A percentile compares a stretch with the other conserved stretches of the same genome.
phyloP scores from a whole-genome alignment of 2,888 invertebrate species.

The Trilocha varians region DNA sequence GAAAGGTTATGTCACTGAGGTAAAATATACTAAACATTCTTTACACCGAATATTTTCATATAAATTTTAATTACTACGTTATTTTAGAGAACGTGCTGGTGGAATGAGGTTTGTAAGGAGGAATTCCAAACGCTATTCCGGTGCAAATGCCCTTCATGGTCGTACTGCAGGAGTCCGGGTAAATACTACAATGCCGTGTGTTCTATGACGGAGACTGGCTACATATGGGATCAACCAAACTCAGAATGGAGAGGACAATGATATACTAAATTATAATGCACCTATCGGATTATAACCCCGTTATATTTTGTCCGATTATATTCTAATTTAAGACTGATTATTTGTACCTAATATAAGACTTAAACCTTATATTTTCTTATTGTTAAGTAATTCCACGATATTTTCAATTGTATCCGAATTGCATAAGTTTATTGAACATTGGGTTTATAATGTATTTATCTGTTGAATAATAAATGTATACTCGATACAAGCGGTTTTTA shows the following conservation, averaged over 20 bases:
- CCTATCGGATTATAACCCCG: neutral
- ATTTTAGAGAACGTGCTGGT: conserved; percentile 89
- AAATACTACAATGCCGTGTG: conserved; percentile 93
- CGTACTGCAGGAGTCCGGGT: conserved; percentile 90
- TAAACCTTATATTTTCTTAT: conserved; percentile 62
- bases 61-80: neutral
- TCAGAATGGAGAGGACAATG: conserved; percentile 61
- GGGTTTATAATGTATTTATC: conserved; percentile 17
- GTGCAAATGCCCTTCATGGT: conserved; percentile 91
- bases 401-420: conserved; percentile 15
- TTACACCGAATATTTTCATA: too few species aligned
- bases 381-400: conserved; percentile 25
- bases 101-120: conserved; percentile 94
- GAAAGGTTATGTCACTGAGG: conserved; percentile 87
- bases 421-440: neutral
- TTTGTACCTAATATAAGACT: conserved; percentile 54
- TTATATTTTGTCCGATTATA: conserved; percentile 9
- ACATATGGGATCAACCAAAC: conserved; percentile 89
- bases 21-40: too few species aligned
- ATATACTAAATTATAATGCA: neutral
- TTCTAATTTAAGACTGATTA: conserved; percentile 62
- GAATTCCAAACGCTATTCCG: conserved; percentile 90
- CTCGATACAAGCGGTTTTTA: conserved; percentile 30
- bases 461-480: conserved; percentile 42
- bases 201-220: conserved; percentile 91